These are phyloP conservation scores for Zaprionus taronus DNA, from an alignment of 1,140 invertebrate species.

Conservation along the genomic window DNA sequence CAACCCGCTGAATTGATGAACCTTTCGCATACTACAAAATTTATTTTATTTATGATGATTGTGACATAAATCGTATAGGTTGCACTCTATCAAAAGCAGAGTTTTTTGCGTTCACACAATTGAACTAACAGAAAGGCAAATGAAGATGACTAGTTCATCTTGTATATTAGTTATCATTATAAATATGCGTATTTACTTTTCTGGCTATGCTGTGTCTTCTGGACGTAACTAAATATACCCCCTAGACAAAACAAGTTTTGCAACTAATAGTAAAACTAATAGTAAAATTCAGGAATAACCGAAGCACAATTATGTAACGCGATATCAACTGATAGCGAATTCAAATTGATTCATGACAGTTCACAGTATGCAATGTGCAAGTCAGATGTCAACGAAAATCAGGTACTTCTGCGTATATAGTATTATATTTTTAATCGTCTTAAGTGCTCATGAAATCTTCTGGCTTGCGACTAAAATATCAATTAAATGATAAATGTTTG, in stretches of 20 bases:
- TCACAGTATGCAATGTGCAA: background rate
- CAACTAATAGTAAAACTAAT: constrained; percentile 17
- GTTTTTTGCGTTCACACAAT: no score
- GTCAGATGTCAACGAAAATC: background rate
- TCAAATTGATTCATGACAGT: background rate
- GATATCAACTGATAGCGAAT: background rate
- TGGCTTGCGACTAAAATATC: constrained; percentile 17
- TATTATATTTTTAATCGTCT: background rate
- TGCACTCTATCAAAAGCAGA: no score
- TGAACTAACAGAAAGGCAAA: no score
- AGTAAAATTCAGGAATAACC: background rate
- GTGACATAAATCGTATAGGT: no score
- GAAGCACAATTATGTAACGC: background rate
- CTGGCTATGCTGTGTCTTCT: background rate
- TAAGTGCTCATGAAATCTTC: constrained; percentile 1
- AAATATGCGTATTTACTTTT: background rate
- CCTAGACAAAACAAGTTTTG: constrained; percentile 26
- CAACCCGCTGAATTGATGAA: no score
- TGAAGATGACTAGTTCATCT: no score
- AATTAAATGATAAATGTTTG: constrained; percentile 55
- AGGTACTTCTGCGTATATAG: background rate
- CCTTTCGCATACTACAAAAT: no score
- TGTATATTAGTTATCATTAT: background rate
- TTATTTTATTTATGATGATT: no score
- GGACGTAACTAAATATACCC: background rate